These are phyloP conservation scores for Podarcis muralis DNA, from an alignment of 2,113 vertebrate genomes.

Conservation along the genomic window DNA sequence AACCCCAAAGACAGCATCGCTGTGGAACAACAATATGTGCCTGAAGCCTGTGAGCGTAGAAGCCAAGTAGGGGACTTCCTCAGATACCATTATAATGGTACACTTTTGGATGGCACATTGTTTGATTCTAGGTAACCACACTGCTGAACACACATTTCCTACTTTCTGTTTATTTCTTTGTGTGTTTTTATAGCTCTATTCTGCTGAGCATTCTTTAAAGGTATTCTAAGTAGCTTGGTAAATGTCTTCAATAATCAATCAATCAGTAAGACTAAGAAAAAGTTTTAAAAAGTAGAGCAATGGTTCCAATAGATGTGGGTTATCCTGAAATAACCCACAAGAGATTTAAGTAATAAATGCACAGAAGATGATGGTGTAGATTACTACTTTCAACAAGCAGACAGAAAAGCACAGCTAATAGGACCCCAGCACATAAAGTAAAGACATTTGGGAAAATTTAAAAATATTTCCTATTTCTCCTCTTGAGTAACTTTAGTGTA, in stretches of 20 bases:
- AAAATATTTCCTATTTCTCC: neutral
- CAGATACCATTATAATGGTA: conserved; percentile 96
- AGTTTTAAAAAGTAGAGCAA: neutral
- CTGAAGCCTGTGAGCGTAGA: conserved; percentile 83
- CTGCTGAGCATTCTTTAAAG: neutral
- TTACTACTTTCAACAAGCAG: neutral
- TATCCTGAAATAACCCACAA: no score
- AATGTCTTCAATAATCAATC: neutral
- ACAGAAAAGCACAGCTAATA: neutral
- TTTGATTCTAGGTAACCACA: conserved; percentile 93
- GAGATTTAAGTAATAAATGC: neutral
- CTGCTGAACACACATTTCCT: rapidly evolving
- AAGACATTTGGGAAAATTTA: neutral
- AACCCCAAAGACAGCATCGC: conserved; percentile 91
- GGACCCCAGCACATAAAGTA: neutral
- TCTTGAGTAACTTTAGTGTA: neutral
- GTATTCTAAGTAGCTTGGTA: neutral
- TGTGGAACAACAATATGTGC: conserved; percentile 82
- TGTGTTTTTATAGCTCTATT: neutral
- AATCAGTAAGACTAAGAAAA: neutral
- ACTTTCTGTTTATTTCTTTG: neutral
- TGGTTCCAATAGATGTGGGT: neutral
- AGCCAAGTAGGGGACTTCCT: conserved; percentile 88
- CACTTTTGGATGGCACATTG: conserved; percentile 90
- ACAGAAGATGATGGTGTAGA: no score